Evolutionary conservation across 37 sponge, comb jelly and placozoan genomes (phyloP).

Genomic region (Oopsacas minuta): DNA sequence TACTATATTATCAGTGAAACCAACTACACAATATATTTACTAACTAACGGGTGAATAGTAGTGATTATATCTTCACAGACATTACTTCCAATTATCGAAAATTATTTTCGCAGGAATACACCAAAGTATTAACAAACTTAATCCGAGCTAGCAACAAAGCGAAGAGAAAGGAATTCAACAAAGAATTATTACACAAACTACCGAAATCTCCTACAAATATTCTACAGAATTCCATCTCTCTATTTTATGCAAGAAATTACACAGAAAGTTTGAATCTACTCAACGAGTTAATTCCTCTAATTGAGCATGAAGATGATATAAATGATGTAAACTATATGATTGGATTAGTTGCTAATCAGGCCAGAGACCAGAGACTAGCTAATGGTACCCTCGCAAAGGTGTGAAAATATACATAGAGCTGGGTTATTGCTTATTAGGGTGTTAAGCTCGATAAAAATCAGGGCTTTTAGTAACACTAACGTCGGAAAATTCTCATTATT

Average conservation of each 20-base stretch:
- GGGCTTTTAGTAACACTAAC: too few species aligned
- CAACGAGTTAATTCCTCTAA: not conserved
- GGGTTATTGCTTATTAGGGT: too few species aligned
- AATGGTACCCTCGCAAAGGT: not conserved
- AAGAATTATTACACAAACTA: not conserved
- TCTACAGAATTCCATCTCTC: not conserved
- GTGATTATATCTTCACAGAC: too few species aligned
- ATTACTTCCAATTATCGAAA: too few species aligned
- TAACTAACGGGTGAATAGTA: too few species aligned
- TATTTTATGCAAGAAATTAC: not conserved
- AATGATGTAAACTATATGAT: not conserved
- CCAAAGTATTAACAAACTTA: not conserved
- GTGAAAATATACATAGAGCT: not conserved
- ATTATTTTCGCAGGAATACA: slow-evolving; percentile 11
- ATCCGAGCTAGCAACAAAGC: not conserved
- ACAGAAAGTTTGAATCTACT: not conserved
- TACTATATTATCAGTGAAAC: too few species aligned
- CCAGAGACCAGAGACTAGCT: not conserved
- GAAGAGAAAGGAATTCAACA: not conserved
- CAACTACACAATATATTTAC: too few species aligned
- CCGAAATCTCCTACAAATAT: not conserved
- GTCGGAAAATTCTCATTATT: too few species aligned
- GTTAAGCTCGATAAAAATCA: too few species aligned
- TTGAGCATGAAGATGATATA: not conserved
- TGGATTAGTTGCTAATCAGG: not conserved